phyloP scores from a whole-genome alignment of 2,888 invertebrate species.

The Melikaiella ostensackeni region DNA sequence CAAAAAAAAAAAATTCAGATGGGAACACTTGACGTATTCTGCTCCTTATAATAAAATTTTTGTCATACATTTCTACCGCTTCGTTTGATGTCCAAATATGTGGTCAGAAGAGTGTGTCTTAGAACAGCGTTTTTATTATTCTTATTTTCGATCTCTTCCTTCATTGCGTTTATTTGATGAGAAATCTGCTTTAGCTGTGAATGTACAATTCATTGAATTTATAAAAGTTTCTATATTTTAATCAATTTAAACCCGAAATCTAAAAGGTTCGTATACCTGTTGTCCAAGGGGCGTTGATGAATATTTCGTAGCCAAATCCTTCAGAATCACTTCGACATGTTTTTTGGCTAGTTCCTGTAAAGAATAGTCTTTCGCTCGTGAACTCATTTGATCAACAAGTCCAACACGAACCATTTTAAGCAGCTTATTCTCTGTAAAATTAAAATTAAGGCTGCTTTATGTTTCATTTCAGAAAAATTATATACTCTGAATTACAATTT shows the following conservation, averaged over 20 bases:
- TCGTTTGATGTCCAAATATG: background rate
- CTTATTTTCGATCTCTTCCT: background rate
- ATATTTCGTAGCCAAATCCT: background rate
- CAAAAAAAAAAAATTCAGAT: too few relatives aligned
- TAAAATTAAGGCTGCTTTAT: too few relatives aligned
- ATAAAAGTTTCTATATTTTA: background rate
- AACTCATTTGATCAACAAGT: background rate
- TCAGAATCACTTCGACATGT: background rate
- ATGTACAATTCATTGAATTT: background rate
- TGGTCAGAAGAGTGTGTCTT: background rate
- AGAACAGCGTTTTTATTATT: background rate
- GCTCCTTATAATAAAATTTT: background rate
- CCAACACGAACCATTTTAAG: slow-evolving; percentile 3
- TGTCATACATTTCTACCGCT: background rate
- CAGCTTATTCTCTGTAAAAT: background rate
- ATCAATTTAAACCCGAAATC: background rate
- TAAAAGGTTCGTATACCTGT: background rate
- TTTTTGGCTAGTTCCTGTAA: background rate
- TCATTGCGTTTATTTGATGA: background rate
- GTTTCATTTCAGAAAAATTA: too few relatives aligned
- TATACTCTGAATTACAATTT: background rate
- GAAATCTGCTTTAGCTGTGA: background rate
- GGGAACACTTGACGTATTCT: too few relatives aligned
- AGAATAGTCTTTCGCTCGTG: background rate
- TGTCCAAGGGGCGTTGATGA: background rate